These are phyloP conservation scores for Neoitamus cyanurus DNA, from an alignment of 2,888 invertebrate species.

Conservation along the genomic window DNA sequence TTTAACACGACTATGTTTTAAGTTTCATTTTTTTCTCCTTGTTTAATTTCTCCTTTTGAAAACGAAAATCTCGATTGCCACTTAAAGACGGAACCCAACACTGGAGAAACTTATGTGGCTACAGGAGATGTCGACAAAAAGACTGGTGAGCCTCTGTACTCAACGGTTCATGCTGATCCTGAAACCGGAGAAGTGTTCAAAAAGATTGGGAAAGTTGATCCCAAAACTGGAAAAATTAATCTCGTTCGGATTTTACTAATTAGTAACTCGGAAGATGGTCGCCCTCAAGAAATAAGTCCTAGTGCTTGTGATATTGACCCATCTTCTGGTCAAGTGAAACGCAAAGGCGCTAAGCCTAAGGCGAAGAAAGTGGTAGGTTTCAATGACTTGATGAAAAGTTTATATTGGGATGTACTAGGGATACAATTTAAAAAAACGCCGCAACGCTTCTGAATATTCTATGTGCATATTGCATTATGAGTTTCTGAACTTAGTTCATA, in stretches of 20 bases:
- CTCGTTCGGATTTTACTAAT: slow-evolving; percentile 67
- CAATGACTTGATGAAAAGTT: background rate
- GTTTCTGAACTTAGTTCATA: no score
- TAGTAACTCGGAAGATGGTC: background rate
- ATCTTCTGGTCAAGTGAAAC: slow-evolving; percentile 74
- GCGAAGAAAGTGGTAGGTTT: background rate
- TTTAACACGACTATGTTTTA: background rate
- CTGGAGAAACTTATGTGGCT: slow-evolving; percentile 76
- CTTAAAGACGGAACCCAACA: slow-evolving; percentile 71
- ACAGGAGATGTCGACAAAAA: slow-evolving; percentile 78
- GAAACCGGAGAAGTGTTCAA: slow-evolving; percentile 74
- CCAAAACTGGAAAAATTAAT: slow-evolving; percentile 71
- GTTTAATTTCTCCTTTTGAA: no score
- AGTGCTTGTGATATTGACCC: slow-evolving; percentile 79
- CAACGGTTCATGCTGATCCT: slow-evolving; percentile 63
- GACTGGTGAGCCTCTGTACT: slow-evolving; percentile 77
- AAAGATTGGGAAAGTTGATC: slow-evolving; percentile 77
- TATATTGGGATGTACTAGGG: background rate
- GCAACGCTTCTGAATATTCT: no score
- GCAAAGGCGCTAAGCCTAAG: background rate
- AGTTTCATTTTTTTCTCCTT: background rate
- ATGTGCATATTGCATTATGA: no score
- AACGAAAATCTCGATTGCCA: slow-evolving; percentile 49
- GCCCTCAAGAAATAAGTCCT: slow-evolving; percentile 71
- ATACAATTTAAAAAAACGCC: no score